A percentile compares a stretch with the other conserved stretches of the same genome.
Conservation (phyloP, 2,113 vertebrate species). For the Odontophorus gujanensis region DNA sequence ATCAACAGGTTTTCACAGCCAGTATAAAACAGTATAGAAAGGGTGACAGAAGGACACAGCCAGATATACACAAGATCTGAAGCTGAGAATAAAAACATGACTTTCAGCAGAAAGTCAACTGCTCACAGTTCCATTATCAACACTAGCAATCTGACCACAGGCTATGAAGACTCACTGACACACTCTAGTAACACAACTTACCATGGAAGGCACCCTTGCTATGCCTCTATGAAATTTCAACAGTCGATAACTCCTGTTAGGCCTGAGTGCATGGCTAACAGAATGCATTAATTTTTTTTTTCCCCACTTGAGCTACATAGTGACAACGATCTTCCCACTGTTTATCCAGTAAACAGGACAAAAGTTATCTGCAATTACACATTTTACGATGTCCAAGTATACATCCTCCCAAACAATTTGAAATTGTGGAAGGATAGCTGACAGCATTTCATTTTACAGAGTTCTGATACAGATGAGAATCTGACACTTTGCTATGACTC, state of each 20-base stretch:
- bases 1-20: background rate
- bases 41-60: background rate
- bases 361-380: background rate
- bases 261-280: background rate
- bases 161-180: background rate
- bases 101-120: background rate
- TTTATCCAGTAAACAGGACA: background rate
- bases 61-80: background rate
- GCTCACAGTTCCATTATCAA: background rate
- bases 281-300: background rate
- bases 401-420: background rate
- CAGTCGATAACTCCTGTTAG: background rate
- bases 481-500: background rate
- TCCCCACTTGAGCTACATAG: background rate
- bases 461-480: too few species aligned
- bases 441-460: background rate
- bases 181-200: background rate
- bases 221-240: background rate
- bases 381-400: background rate
- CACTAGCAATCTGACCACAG: background rate
- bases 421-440: background rate
- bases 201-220: background rate
- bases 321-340: background rate
- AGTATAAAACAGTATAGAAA: background rate
- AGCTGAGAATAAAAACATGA: background rate